Evolutionary conservation across 2,113 vertebrate genomes (phyloP).

Genomic region (Pandion haliaetus): DNA sequence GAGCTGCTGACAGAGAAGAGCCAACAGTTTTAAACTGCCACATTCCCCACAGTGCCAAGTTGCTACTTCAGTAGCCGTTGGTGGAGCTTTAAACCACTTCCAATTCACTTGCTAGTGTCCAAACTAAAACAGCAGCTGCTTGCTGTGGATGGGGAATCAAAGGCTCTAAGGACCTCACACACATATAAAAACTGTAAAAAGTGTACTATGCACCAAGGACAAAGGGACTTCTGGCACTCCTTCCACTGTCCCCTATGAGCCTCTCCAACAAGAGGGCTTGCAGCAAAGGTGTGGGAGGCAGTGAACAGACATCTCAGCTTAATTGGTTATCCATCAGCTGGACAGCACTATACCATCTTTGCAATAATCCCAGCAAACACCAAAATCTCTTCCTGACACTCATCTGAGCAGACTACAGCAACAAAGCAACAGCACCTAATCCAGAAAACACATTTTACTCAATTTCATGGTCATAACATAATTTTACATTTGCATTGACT

Average conservation of each 20-base stretch:
- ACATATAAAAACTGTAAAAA: not conserved
- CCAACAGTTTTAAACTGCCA: not conserved
- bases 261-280: not conserved
- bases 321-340: not conserved
- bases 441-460: not conserved
- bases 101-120: not conserved
- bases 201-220: not conserved
- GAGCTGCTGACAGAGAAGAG: conserved; percentile 31
- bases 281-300: not conserved
- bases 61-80: conserved; percentile 20
- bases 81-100: conserved; percentile 4
- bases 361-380: not conserved
- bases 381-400: not conserved
- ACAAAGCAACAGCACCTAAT: not conserved
- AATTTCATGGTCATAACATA: not conserved
- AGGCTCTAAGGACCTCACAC: not conserved
- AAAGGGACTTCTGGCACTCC: not conserved
- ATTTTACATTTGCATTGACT: not conserved
- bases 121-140: not conserved
- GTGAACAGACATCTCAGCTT: not conserved
- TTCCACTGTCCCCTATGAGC: not conserved
- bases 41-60: not conserved
- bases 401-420: not conserved
- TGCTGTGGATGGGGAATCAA: not conserved
- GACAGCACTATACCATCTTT: not conserved